phyloP scores from a whole-genome alignment of 1,140 invertebrate genomes.

The Cyrtorhinus lividipennis region DNA sequence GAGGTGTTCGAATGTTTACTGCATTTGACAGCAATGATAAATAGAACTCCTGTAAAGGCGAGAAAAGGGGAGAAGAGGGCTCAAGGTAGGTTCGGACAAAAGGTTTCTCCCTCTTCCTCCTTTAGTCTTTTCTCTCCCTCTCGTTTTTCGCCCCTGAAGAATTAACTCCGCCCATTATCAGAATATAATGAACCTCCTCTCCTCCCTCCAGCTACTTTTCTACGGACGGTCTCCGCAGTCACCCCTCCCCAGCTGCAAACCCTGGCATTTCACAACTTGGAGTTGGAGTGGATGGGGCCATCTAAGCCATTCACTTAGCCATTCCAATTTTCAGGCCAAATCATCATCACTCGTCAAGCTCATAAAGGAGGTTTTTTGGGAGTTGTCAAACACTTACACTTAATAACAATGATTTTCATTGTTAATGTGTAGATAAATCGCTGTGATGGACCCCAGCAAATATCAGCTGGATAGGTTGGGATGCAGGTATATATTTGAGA shows the following conservation, averaged over 20 bases:
- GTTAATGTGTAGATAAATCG: too few species aligned
- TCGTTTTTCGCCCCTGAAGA: slow-evolving; percentile 19
- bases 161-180: slow-evolving; percentile 13
- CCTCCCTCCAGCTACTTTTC: slow-evolving; percentile 1
- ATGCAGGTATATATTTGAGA: too few species aligned
- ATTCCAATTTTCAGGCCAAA: too few species aligned
- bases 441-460: too few species aligned
- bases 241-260: neutral
- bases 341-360: too few species aligned
- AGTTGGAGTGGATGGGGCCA: neutral
- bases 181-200: slow-evolving; percentile 4
- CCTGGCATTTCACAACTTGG: neutral
- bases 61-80: neutral
- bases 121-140: slow-evolving; percentile 20
- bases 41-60: neutral
- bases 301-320: too few species aligned
- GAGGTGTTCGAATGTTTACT: neutral
- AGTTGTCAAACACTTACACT: too few species aligned
- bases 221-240: neutral
- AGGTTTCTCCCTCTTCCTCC: slow-evolving; percentile 16
- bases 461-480: too few species aligned
- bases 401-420: too few species aligned
- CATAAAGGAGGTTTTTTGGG: too few species aligned
- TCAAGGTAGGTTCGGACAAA: too few species aligned
- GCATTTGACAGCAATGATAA: neutral